Evolutionary conservation across 2,797 vertebrate genomes (phyloP).

Genomic region (Parambassis ranga): DNA sequence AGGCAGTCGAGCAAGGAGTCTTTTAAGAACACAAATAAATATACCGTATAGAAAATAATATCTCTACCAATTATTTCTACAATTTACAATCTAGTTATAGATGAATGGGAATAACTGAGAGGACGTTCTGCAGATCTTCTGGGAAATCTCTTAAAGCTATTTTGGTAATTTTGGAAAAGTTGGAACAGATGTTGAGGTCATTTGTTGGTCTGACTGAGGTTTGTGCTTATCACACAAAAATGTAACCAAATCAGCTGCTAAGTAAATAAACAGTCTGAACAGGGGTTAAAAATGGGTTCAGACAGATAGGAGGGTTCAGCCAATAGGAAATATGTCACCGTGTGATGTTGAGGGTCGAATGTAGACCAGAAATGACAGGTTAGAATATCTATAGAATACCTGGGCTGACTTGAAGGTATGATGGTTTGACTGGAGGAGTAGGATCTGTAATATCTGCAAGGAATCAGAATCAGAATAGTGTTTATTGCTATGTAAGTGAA

Average conservation of each 20-base stretch:
- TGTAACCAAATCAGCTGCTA: neutral
- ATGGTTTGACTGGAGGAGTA: slow-evolving; percentile 2
- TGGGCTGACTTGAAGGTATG: neutral
- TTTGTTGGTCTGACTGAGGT: neutral
- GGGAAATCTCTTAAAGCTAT: slow-evolving; percentile 10
- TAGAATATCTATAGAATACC: no score
- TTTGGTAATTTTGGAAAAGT: slow-evolving; percentile 5
- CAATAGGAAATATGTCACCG: neutral
- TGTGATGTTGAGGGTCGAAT: neutral
- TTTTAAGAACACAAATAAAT: neutral
- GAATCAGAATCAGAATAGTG: neutral
- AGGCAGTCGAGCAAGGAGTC: neutral
- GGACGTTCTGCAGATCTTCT: neutral
- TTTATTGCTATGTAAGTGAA: neutral
- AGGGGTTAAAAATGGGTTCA: neutral
- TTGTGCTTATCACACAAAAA: slow-evolving; percentile 13
- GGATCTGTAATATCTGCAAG: neutral
- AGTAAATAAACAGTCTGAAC: neutral
- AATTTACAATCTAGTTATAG: no score
- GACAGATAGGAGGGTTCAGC: neutral
- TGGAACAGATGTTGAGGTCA: neutral
- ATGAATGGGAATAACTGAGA: no score
- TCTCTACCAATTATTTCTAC: no score
- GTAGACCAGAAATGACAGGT: neutral
- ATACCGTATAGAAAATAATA: no score